phyloP scores from a whole-genome alignment of 2,888 invertebrate genomes.

The Aleiodes leptofemur region DNA sequence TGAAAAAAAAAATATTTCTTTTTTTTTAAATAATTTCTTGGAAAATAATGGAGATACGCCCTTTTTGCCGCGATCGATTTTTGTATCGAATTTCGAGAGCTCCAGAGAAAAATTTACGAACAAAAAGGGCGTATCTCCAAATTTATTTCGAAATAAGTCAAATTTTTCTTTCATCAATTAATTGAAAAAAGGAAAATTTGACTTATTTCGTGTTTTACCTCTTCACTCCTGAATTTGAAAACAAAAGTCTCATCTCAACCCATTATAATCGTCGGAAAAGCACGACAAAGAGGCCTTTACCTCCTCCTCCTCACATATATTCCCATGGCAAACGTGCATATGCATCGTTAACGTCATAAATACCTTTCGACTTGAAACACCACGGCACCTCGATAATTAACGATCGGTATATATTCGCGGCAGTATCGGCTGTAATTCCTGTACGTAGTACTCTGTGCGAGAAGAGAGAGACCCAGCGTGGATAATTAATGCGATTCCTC shows the following conservation, averaged over 20 bases:
- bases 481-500: constrained; percentile 49
- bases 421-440: constrained; percentile 50
- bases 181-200: no score
- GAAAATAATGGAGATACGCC: no score
- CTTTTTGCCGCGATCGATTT: no score
- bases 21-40: no score
- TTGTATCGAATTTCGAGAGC: no score
- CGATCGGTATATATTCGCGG: constrained; percentile 37
- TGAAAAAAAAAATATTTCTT: no score
- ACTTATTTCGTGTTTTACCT: no score
- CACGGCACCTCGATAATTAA: constrained; percentile 47
- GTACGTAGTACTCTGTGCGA: constrained; percentile 38
- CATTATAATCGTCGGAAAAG: not conserved
- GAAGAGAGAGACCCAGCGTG: constrained; percentile 14
- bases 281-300: constrained; percentile 7
- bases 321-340: constrained; percentile 37
- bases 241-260: not conserved
- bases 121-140: no score
- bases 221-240: no score
- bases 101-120: no score
- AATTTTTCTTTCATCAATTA: no score
- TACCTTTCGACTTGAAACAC: constrained; percentile 48
- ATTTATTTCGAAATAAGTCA: no score
- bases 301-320: not conserved
- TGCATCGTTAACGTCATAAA: constrained; percentile 51